phyloP scores from a whole-genome alignment of 1,140 invertebrate species.

The Antheraea mylitta region DNA sequence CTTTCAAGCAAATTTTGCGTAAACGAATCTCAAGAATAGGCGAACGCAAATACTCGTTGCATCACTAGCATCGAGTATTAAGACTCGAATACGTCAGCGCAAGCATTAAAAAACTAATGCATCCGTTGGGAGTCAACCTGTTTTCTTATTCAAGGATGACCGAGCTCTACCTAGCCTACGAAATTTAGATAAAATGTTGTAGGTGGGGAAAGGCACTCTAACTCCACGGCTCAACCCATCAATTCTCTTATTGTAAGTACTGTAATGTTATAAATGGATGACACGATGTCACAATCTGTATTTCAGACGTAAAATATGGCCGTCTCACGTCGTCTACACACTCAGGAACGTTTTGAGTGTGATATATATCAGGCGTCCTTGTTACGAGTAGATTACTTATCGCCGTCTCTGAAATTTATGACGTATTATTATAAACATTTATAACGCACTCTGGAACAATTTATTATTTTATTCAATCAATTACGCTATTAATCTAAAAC shows the following conservation, averaged over 20 bases:
- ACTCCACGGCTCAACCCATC: background rate
- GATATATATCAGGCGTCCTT: background rate
- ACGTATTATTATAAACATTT: background rate
- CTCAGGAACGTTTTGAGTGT: conserved; percentile 1
- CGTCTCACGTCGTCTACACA: conserved; percentile 1
- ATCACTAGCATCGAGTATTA: too few relatives aligned
- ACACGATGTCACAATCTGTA: conserved; percentile 5
- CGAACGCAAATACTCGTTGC: too few relatives aligned
- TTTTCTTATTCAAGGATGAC: background rate
- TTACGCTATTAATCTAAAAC: background rate
- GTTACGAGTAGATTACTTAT: conserved; percentile 4
- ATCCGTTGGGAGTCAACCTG: background rate
- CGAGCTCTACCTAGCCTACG: background rate
- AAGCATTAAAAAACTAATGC: background rate
- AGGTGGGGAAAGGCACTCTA: conserved; percentile 2
- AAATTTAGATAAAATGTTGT: conserved; percentile 11
- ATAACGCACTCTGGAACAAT: background rate
- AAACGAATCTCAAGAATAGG: too few relatives aligned
- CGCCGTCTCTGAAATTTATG: background rate
- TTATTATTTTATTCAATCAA: background rate
- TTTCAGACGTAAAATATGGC: conserved; percentile 13
- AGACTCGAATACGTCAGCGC: too few relatives aligned
- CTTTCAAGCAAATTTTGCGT: too few relatives aligned
- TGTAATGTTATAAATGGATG: conserved; percentile 13
- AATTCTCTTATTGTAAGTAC: conserved; percentile 8